Base-by-base conservation (phyloP, 2,888 invertebrate species). In the Drosophila recens region DNA sequence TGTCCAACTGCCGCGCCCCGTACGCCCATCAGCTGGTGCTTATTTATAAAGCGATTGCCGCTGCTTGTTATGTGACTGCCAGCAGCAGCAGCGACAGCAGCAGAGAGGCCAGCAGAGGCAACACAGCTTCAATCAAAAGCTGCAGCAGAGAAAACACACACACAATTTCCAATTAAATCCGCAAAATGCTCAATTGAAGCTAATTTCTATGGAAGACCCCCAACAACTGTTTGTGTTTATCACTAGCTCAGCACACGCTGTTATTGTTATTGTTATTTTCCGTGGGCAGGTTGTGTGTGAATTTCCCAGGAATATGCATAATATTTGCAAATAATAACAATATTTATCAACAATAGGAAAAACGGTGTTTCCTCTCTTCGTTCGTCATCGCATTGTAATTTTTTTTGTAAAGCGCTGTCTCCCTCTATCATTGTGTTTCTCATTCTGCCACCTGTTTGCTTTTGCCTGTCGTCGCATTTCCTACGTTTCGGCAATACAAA, bases 181-280 rank as follows among this genome's bases (percentile, higher is more conserved):
- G 75, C 71, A 81, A 72, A 79, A 79, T 76, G 75, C 79, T 82
- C 76, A 90, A 88, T 87, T 85, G 82, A 75, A 73, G 73, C 67
- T 85, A 80, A 84, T 89, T 90, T 81, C 79, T 64, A 79, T 79
- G 72, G 57, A 74, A 65, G 68, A 20, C 30, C 38, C 30, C 11
- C 42, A 15, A n/a, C 36, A 27, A 52, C 42, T 48, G 54, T 64
- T 59, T 69, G 40, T 66, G 64, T 65, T 69, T 70, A n/a, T 65
- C 52, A 36, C 34, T 45, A n/a, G 56, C 45, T 23, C 23, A 49
- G 27, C 49, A 51, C 51, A 51, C 34, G 57, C 45, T 64, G 56
- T 46, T 57, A 38, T 57, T n/a, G n/a, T n/a, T n/a, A n/a, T n/a
- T 58, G 51, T 59, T 46, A 51, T 57, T 67, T 49, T 63, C 45